phyloP scores from a whole-genome alignment of 2,888 invertebrate genomes.

The Elysia crispata region DNA sequence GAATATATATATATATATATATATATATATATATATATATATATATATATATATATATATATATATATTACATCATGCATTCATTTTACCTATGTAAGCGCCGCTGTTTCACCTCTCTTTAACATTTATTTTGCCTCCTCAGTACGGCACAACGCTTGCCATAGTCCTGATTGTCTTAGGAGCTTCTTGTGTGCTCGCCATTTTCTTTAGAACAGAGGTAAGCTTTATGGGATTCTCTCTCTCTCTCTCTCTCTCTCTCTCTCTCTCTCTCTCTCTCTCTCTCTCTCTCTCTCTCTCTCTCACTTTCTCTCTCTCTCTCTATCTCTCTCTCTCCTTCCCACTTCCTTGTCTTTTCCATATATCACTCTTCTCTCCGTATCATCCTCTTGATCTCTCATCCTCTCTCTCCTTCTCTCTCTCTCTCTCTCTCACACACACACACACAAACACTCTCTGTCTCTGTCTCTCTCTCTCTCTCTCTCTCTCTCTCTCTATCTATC shows the following conservation, averaged over 20 bases:
- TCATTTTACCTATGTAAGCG: too few relatives aligned
- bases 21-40: too few relatives aligned
- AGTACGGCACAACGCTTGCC: slow-evolving; percentile 70
- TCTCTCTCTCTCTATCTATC: too few relatives aligned
- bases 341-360: slow-evolving; percentile 1
- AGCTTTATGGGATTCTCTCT: slow-evolving; percentile 48
- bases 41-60: too few relatives aligned
- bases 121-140: slow-evolving; percentile 30
- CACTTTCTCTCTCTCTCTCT: not conserved
- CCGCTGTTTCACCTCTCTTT: too few relatives aligned
- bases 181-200: slow-evolving; percentile 64
- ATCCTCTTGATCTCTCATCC: not conserved
- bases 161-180: slow-evolving; percentile 64
- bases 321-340: too few relatives aligned
- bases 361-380: slow-evolving; percentile 12
- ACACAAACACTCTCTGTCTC: not conserved
- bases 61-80: too few relatives aligned
- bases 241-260: not conserved
- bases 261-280: not conserved
- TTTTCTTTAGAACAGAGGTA: slow-evolving; percentile 66
- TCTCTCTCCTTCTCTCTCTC: not conserved
- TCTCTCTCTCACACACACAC: not conserved
- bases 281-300: slow-evolving; percentile 29
- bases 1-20: too few relatives aligned
- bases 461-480: not conserved